phyloP scores from a whole-genome alignment of 2,797 vertebrate species.

The Phoxinus dragarum region DNA sequence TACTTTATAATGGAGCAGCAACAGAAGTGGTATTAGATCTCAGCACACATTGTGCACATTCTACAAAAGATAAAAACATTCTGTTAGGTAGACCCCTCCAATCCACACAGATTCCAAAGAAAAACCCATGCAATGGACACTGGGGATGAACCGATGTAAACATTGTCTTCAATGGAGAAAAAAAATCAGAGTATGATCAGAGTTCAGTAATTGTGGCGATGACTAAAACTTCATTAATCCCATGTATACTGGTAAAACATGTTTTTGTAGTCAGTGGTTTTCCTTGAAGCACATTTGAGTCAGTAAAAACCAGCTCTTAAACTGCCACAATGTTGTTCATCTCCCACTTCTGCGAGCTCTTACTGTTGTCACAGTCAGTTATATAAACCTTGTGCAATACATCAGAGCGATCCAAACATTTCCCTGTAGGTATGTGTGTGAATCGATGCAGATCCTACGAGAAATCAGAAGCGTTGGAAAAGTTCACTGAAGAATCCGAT shows the following conservation, averaged over 20 bases:
- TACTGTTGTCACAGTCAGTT: conserved; percentile 90
- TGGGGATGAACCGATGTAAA: conserved; percentile 61
- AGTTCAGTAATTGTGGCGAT: conserved; percentile 39
- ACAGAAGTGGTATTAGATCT: conserved; percentile 46
- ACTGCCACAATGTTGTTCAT: conserved; percentile 97
- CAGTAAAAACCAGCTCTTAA: conserved; percentile 70
- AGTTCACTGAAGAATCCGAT: neutral
- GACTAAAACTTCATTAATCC: conserved; percentile 34
- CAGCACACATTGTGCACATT: conserved; percentile 21
- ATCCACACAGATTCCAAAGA: conserved; percentile 52
- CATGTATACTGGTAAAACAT: conserved; percentile 52
- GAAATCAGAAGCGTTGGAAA: neutral
- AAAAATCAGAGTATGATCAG: conserved; percentile 15
- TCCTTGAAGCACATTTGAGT: conserved; percentile 23
- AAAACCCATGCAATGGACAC: conserved; percentile 49
- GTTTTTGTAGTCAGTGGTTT: conserved; percentile 41
- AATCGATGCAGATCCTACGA: conserved; percentile 90
- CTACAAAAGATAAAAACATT: conserved; percentile 23
- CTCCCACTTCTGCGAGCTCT: conserved; percentile 95
- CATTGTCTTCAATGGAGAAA: conserved; percentile 48
- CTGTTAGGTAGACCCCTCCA: conserved; percentile 47
- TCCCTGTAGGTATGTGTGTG: conserved; percentile 86
- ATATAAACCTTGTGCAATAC: conserved; percentile 94
- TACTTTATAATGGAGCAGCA: conserved; percentile 40
- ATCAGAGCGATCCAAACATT: conserved; percentile 91